These are phyloP conservation scores for Colistium nudipinnis DNA, from an alignment of 2,113 vertebrate species.

Conservation along the genomic window DNA sequence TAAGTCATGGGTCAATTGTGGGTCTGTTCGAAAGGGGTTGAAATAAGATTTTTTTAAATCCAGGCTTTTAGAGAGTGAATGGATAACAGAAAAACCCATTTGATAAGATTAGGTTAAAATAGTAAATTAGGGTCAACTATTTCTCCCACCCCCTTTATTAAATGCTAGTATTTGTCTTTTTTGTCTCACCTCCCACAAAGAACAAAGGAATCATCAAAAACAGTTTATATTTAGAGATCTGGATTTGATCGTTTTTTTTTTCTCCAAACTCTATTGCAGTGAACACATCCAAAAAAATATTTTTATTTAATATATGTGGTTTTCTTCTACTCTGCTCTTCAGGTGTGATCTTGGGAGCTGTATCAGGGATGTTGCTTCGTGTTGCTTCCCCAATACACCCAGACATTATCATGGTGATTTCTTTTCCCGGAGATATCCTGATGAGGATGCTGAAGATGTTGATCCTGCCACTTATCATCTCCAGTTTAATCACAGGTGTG, in stretches of 20 bases:
- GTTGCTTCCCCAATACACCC: constrained; percentile 92
- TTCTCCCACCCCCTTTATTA: not conserved
- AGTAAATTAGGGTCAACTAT: not conserved
- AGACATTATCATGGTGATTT: constrained; percentile 95
- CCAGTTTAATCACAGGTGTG: constrained; percentile 98
- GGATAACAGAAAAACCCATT: not conserved
- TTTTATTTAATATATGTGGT: not conserved
- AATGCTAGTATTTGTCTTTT: not conserved
- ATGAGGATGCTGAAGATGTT: constrained; percentile 99
- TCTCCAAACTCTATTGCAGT: too few species aligned
- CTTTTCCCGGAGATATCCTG: constrained; percentile 97
- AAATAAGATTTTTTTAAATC: constrained; percentile 20
- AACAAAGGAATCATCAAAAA: constrained; percentile 23
- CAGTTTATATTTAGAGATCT: constrained; percentile 38
- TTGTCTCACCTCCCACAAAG: not conserved
- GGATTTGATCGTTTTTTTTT: constrained; percentile 65
- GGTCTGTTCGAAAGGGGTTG: not conserved
- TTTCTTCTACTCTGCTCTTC: constrained; percentile 17
- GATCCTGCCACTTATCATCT: constrained; percentile 98
- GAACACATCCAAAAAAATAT: too few species aligned
- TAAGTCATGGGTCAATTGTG: not conserved
- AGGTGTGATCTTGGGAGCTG: constrained; percentile 95
- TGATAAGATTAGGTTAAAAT: not conserved
- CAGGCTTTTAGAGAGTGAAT: not conserved
- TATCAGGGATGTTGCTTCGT: constrained; percentile 90